Evolutionary conservation across 2,797 vertebrate genomes (phyloP).

Genomic region (Malurus leucopterus): DNA sequence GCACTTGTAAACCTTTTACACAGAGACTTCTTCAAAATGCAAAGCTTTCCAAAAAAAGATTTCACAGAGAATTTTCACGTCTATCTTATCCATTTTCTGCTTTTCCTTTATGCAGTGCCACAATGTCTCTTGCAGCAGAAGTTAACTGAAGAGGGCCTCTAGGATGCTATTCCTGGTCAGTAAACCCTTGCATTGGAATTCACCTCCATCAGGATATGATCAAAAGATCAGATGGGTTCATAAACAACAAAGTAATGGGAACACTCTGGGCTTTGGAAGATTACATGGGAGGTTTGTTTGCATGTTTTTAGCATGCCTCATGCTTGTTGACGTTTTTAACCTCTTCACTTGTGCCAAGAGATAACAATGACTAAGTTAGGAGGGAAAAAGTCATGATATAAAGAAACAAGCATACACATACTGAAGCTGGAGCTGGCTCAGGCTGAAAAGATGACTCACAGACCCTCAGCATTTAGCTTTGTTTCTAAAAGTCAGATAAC

Average conservation of each 20-base stretch:
- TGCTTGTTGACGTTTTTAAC: slow-evolving; percentile 13
- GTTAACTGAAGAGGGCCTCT: background rate
- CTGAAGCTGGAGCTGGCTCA: slow-evolving; percentile 14
- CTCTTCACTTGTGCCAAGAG: slow-evolving; percentile 39
- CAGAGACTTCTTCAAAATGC: background rate
- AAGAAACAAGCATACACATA: slow-evolving; percentile 4
- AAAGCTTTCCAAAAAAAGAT: background rate
- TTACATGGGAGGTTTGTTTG: slow-evolving; percentile 17
- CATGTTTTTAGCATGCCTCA: slow-evolving; percentile 36
- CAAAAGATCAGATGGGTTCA: slow-evolving; percentile 22
- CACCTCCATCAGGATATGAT: background rate
- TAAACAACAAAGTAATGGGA: background rate
- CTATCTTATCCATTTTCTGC: background rate
- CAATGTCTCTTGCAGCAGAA: background rate
- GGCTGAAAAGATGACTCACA: slow-evolving; percentile 49
- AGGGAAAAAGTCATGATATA: slow-evolving; percentile 19
- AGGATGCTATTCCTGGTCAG: background rate
- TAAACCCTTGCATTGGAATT: slow-evolving; percentile 3
- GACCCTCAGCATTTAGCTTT: background rate
- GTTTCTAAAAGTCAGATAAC: slow-evolving; percentile 33
- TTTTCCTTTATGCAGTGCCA: background rate
- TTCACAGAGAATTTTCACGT: background rate
- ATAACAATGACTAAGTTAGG: slow-evolving; percentile 38
- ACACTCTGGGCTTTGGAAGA: background rate
- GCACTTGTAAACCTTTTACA: background rate